Base-by-base conservation (phyloP, 2,888 invertebrate species). In the Drosophila fulvimacula region DNA sequence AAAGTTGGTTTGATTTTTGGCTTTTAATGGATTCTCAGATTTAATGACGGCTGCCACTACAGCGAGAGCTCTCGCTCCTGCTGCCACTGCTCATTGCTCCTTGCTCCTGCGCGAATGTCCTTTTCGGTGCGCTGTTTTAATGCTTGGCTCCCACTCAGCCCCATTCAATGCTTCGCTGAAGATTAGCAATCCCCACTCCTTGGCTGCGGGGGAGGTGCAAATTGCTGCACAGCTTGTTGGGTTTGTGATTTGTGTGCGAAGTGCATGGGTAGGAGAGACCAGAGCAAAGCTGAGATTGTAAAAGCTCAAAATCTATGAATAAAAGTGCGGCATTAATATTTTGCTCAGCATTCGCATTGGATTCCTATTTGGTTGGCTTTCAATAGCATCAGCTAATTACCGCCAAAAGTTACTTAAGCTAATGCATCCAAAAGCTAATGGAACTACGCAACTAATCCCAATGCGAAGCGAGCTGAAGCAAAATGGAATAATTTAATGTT, bases 1-100 rank as follows among this genome's bases (percentile, higher is more conserved):
- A 87, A 88, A 88, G 79, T 87, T 75, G 82, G 79, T 81, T 89
- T 84, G 86, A 86, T 84, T 88, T 88, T 86, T 80, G 88, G 79
- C 84, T 86, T 87, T 89, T 89, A 89, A 89, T 86, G 86, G 80
- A 88, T 88, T 81, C 76, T 69, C 74, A 72, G 76, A 76, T 83
- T 87, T 87, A 86, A 87, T 86, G 86, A 85, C 78, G 52, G 53
- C 63, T 15, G 46, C 42, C 56, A 44, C 34, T 57, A 38, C 17
- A 34, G 38, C 44, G 15, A 10, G 15, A 15, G 44, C 63, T 58
- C 6, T 24, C 21, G 51, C 32, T 38, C 1, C 17, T 30, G 27
- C 48, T 19, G 11, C 10, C 19, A 1, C 58, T 53, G 3, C 51
- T 21, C 39, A n/a, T n/a, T n/a, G n/a, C 30, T 42, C 10, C 21